These are phyloP conservation scores for Cyphomyrus discorhynchus DNA, from an alignment of 2,113 vertebrate genomes.

Conservation along the genomic window DNA sequence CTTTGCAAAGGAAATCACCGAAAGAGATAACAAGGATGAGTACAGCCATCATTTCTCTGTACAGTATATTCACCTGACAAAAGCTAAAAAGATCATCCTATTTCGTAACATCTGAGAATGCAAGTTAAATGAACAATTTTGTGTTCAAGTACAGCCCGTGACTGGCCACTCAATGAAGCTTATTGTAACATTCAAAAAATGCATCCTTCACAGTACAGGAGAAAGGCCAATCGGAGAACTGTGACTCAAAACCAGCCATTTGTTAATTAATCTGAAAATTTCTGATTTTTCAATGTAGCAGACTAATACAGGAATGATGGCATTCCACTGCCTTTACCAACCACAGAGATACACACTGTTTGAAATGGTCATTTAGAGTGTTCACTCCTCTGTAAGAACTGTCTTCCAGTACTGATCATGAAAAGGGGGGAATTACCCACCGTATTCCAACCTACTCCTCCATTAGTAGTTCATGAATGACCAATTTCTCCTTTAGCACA, in stretches of 20 bases:
- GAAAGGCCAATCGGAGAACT: neutral
- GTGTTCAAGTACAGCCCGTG: neutral
- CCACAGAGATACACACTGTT: neutral
- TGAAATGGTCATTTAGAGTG: neutral
- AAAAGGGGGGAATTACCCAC: neutral
- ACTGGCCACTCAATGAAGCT: neutral
- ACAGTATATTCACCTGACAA: neutral
- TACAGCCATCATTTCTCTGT: constrained; percentile 24
- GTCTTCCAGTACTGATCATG: neutral
- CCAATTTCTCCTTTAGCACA: neutral
- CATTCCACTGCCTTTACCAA: neutral
- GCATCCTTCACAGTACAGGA: neutral
- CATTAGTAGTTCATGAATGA: neutral
- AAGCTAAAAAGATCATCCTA: constrained; percentile 20
- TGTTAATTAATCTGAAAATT: neutral
- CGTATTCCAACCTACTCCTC: neutral
- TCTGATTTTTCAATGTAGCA: neutral
- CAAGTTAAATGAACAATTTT: constrained; percentile 42
- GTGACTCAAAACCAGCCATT: neutral
- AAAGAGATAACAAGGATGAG: constrained; percentile 26
- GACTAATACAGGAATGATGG: neutral
- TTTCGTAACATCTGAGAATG: constrained; percentile 27
- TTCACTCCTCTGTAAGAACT: neutral
- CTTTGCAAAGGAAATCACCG: constrained; percentile 16
- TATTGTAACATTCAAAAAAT: neutral